These are phyloP conservation scores for Nomada lathburiana DNA, from an alignment of 2,888 invertebrate genomes.

Conservation along the genomic window DNA sequence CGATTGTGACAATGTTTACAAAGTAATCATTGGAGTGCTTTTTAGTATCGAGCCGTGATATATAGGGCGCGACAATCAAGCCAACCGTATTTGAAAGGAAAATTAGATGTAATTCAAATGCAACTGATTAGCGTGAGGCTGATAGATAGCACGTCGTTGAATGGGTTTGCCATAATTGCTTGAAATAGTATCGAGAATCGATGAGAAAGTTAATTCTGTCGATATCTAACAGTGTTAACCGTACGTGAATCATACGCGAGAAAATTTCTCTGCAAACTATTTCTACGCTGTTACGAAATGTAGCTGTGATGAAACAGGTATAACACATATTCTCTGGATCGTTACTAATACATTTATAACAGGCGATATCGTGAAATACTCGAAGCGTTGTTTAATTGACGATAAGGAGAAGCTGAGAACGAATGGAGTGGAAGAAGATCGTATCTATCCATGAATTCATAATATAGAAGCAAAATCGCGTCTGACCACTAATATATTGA, in stretches of 20 bases:
- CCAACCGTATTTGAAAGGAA: background rate
- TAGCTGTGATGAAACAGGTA: conserved; percentile 1
- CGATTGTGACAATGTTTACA: conserved; percentile 11
- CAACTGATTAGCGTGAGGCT: background rate
- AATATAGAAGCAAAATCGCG: conserved; percentile 14
- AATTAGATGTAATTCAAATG: background rate
- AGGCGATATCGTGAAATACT: background rate
- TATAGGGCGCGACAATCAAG: background rate
- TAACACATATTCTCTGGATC: background rate
- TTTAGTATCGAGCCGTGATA: background rate
- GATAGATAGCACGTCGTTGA: background rate
- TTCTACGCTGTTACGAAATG: conserved; percentile 5
- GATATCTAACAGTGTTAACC: background rate
- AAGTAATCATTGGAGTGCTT: background rate
- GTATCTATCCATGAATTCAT: conserved; percentile 39
- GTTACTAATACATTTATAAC: background rate
- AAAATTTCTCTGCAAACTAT: background rate
- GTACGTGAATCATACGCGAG: background rate
- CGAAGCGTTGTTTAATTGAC: background rate
- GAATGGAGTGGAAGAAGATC: conserved; percentile 47
- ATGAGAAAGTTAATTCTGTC: conserved; percentile 18
- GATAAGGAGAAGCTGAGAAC: conserved; percentile 29
- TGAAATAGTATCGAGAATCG: background rate
- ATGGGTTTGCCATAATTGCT: background rate
- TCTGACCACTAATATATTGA: background rate